Evolutionary conservation across 2,113 vertebrate genomes (phyloP).

Genomic region (Pyrgilauda ruficollis): DNA sequence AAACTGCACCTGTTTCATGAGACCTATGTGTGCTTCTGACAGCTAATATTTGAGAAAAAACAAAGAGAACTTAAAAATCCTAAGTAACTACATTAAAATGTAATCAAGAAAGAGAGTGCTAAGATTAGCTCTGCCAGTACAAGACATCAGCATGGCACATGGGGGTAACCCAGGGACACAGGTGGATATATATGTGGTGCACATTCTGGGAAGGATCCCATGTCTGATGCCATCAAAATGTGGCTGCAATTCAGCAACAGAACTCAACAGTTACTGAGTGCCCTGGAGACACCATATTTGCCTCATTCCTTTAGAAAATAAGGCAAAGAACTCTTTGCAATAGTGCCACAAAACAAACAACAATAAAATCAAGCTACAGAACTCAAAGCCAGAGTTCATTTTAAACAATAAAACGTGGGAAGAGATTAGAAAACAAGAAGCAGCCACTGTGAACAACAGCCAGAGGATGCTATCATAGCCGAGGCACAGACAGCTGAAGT

Average conservation of each 20-base stretch:
- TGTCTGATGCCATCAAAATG: accelerated
- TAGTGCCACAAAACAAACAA: neutral
- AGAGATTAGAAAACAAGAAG: neutral
- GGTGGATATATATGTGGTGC: accelerated
- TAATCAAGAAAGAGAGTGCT: neutral
- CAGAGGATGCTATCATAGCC: neutral
- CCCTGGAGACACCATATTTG: accelerated
- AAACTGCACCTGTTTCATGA: constrained; percentile 33
- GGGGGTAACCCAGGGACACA: neutral
- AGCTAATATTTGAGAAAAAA: constrained; percentile 16
- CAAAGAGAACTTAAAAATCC: neutral
- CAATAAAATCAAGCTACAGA: neutral
- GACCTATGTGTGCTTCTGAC: constrained; percentile 17
- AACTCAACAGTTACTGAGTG: neutral
- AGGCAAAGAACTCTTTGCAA: neutral
- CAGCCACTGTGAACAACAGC: neutral
- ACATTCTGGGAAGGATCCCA: neutral
- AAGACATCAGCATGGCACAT: neutral
- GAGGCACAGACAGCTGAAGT: neutral
- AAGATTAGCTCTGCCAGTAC: neutral
- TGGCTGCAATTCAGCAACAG: neutral
- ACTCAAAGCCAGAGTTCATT: neutral
- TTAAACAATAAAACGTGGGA: neutral
- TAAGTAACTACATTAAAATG: neutral
- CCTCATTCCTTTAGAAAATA: neutral